Conservation (phyloP, 2,797 vertebrate genomes). For the Pseudochromis fuscus region DNA sequence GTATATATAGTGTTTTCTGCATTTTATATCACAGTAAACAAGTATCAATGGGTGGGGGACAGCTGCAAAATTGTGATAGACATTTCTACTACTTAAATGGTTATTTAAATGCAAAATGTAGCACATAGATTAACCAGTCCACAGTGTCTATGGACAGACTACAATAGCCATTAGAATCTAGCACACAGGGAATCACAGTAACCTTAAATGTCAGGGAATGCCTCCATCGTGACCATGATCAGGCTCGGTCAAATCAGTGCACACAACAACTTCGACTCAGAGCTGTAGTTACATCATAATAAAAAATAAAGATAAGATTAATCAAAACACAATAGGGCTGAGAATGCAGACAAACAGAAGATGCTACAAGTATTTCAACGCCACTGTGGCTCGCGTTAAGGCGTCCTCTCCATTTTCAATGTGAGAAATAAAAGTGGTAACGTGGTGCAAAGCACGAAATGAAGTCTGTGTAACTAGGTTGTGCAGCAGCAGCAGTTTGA, state of each 20-base stretch:
- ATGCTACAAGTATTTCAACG: neutral
- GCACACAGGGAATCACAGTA: neutral
- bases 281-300: neutral
- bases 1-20: neutral
- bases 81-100: neutral
- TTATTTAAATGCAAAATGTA: too few species aligned
- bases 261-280: neutral
- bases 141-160: neutral
- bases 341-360: neutral
- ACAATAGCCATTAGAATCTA: slow-evolving; percentile 19
- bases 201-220: slow-evolving; percentile 23
- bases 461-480: neutral
- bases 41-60: neutral
- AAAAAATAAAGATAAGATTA: neutral
- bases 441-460: slow-evolving; percentile 27
- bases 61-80: neutral
- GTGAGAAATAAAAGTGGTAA: slow-evolving; percentile 29
- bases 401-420: slow-evolving; percentile 38
- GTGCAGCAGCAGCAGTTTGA: slow-evolving; percentile 16
- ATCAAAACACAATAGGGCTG: rapidly evolving
- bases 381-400: neutral
- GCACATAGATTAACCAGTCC: too few species aligned
- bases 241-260: slow-evolving; percentile 9
- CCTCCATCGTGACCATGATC: slow-evolving; percentile 24
- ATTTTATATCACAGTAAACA: neutral